Evolutionary conservation across 2,888 invertebrate genomes (phyloP).

Genomic region (Drosophila nr. fundita): DNA sequence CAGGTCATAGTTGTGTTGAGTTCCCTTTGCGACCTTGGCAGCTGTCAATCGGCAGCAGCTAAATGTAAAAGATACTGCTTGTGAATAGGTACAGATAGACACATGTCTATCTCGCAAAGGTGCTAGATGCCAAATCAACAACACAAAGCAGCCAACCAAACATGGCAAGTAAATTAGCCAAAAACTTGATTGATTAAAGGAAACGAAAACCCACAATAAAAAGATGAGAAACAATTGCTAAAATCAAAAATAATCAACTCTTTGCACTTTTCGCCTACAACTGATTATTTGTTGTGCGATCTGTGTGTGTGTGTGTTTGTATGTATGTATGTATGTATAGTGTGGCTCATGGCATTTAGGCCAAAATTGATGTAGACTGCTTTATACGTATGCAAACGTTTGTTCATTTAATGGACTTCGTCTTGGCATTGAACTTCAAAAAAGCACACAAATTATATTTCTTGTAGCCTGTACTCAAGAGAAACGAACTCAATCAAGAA

Average conservation of each 20-base stretch:
- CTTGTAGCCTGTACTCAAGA: background rate
- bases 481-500: background rate
- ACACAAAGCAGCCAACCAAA: conserved; percentile 23
- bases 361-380: conserved; percentile 39
- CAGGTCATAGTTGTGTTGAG: conserved; percentile 20
- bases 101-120: conserved; percentile 8
- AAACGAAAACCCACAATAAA: conserved; percentile 1
- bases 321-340: conserved; percentile 2
- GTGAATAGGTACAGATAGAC: conserved; percentile 11
- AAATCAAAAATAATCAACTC: conserved; percentile 20
- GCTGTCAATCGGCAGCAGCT: conserved; percentile 25
- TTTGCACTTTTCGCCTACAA: conserved; percentile 14
- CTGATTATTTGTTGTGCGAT: background rate
- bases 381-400: conserved; percentile 19
- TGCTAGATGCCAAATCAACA: conserved; percentile 14
- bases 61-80: conserved; percentile 32
- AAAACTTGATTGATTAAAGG: conserved; percentile 71
- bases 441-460: background rate
- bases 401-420: conserved; percentile 12
- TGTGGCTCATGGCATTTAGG: conserved; percentile 42
- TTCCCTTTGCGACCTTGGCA: conserved; percentile 41
- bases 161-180: conserved; percentile 69
- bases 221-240: background rate
- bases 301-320: conserved; percentile 2
- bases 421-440: conserved; percentile 29